Percentiles rank a stretch among this genome's conserved stretches.
Evolutionary conservation across 2,888 invertebrate genomes (phyloP).

Genomic region (Hemaris fuciformis): DNA sequence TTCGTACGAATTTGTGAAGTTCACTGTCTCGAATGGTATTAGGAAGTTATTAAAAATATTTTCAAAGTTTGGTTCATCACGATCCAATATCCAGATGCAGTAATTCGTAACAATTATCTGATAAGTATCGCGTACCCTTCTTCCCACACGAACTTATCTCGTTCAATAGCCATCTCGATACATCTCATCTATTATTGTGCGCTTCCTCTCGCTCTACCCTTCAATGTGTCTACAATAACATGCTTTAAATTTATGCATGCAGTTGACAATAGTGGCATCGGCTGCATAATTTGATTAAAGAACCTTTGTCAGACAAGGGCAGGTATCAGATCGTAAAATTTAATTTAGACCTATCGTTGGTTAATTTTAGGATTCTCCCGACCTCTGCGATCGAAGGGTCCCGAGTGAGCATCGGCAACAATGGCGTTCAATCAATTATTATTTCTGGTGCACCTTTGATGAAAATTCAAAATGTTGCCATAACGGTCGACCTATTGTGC

Average conservation of each 20-base stretch:
- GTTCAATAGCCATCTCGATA: constrained; percentile 69
- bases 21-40: background rate
- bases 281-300: constrained; percentile 80
- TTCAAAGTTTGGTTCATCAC: background rate
- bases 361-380: constrained; percentile 77
- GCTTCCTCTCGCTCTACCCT: constrained; percentile 68
- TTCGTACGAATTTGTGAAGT: background rate
- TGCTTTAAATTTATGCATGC: constrained; percentile 77
- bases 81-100: constrained; percentile 56
- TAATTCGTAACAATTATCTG: constrained; percentile 79
- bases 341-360: constrained; percentile 79
- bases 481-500: constrained; percentile 77
- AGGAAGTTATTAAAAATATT: constrained; percentile 19
- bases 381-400: constrained; percentile 64
- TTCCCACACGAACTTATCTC: constrained; percentile 69
- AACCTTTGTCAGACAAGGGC: constrained; percentile 71
- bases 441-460: constrained; percentile 77
- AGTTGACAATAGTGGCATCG: constrained; percentile 71
- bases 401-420: constrained; percentile 65
- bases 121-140: constrained; percentile 78
- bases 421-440: constrained; percentile 76
- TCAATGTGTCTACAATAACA: constrained; percentile 68
- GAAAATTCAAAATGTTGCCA: constrained; percentile 74
- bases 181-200: constrained; percentile 65
- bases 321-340: constrained; percentile 80